These are phyloP conservation scores for Stenichneumon culpator DNA, from an alignment of 2,888 invertebrate genomes.

Conservation along the genomic window DNA sequence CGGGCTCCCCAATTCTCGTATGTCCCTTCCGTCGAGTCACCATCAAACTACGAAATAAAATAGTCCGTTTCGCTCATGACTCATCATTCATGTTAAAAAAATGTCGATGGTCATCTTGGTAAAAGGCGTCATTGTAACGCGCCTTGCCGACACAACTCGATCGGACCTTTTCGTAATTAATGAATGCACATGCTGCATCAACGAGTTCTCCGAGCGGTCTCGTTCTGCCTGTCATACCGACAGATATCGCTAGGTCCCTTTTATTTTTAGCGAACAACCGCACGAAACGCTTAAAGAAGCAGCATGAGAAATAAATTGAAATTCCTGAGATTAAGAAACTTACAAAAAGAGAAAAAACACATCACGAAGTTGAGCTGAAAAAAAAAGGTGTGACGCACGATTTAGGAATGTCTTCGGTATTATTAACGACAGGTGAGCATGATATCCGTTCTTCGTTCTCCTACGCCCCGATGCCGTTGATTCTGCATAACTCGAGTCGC, in stretches of 20 bases:
- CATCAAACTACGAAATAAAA: slow-evolving; percentile 8
- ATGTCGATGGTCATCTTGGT: slow-evolving; percentile 45
- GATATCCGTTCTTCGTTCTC: slow-evolving; percentile 16
- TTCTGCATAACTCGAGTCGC: slow-evolving; percentile 45
- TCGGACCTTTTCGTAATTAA: slow-evolving; percentile 57
- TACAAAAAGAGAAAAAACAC: not conserved
- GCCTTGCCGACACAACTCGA: slow-evolving; percentile 1
- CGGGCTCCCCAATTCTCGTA: not conserved
- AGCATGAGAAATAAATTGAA: not conserved
- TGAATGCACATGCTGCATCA: slow-evolving; percentile 32
- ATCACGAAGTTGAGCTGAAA: not conserved
- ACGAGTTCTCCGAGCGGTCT: not conserved
- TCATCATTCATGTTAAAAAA: slow-evolving; percentile 39
- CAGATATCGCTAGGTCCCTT: not conserved
- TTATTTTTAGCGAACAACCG: not conserved
- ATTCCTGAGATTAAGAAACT: not conserved
- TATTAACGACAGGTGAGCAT: slow-evolving; percentile 48
- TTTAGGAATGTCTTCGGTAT: slow-evolving; percentile 8
- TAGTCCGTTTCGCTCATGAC: not conserved
- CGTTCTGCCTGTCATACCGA: not conserved
- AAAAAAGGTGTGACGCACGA: not conserved
- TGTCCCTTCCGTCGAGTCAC: not conserved
- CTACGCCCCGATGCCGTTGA: slow-evolving; percentile 6
- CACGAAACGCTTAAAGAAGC: not conserved
- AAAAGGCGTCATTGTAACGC: not conserved